Conservation (phyloP, 2,797 vertebrate species). For the Pseudochirops cupreus region DNA sequence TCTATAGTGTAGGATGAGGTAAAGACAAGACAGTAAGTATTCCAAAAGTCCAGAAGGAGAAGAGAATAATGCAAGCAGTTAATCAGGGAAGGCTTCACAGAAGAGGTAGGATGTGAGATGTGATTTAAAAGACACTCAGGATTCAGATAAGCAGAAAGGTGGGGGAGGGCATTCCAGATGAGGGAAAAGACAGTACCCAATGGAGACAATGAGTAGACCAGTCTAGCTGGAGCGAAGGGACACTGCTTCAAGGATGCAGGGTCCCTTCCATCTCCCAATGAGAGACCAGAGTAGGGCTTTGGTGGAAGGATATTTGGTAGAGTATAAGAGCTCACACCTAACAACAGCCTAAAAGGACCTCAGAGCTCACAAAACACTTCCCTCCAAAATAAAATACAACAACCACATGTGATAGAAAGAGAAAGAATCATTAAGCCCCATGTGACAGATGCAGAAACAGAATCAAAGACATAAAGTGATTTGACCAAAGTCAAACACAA, state of each 20-base stretch:
- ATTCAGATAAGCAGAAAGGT: neutral
- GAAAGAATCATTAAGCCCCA: neutral
- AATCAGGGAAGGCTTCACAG: neutral
- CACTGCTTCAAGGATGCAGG: neutral
- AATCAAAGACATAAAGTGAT: neutral
- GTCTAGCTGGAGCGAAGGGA: neutral
- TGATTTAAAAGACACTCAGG: neutral
- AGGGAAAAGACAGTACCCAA: neutral
- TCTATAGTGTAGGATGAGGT: neutral
- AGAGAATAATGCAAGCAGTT: neutral
- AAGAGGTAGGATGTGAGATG: neutral
- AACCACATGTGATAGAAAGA: neutral
- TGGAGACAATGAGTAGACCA: neutral
- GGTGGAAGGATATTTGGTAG: neutral
- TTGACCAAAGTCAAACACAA: neutral
- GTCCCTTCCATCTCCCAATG: neutral
- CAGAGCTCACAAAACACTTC: neutral
- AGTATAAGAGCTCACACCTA: neutral
- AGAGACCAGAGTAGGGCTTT: neutral
- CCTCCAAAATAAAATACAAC: neutral
- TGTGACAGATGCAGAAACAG: neutral
- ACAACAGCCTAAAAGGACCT: neutral
- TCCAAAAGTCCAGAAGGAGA: slow-evolving; percentile 23
- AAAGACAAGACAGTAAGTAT: neutral
- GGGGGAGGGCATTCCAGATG: neutral